These are phyloP conservation scores for Labrus mixtus DNA, from an alignment of 2,113 vertebrate genomes.

Conservation along the genomic window DNA sequence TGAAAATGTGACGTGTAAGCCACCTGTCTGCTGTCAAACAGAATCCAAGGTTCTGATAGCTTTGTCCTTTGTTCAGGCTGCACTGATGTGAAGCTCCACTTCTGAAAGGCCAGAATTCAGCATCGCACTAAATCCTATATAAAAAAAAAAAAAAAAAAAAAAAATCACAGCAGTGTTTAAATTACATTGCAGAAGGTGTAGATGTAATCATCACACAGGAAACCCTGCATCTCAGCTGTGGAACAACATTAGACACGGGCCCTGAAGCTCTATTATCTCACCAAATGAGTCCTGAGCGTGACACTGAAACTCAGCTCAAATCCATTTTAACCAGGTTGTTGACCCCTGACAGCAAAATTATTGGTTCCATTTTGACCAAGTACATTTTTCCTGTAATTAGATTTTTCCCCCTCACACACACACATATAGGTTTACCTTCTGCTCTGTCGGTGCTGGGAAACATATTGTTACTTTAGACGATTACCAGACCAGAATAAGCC, in stretches of 20 bases:
- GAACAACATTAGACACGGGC: constrained; percentile 50
- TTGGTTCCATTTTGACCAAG: constrained; percentile 55
- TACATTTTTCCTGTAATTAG: constrained; percentile 32
- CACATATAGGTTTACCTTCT: constrained; percentile 11
- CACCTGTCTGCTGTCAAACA: neutral
- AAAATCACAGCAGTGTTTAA: constrained; percentile 17
- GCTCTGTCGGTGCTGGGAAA: constrained; percentile 8
- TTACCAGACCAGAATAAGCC: constrained; percentile 26
- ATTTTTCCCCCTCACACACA: constrained; percentile 25
- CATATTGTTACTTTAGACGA: constrained; percentile 24
- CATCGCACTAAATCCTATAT: no score
- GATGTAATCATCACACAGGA: constrained; percentile 52
- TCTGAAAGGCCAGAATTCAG: neutral
- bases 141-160: neutral
- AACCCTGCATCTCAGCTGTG: constrained; percentile 49
- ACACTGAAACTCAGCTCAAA: constrained; percentile 53
- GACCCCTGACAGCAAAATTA: constrained; percentile 45
- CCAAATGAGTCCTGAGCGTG: constrained; percentile 45
- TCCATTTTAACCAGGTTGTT: constrained; percentile 61
- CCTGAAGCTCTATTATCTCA: constrained; percentile 42
- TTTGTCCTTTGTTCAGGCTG: neutral
- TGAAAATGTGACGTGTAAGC: no score
- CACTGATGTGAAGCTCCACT: neutral
- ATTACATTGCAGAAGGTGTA: constrained; percentile 31
- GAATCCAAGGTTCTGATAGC: neutral